A percentile compares a stretch with the other conserved stretches of the same genome.
Evolutionary conservation across 2,797 vertebrate species (phyloP).

Genomic region (Sebastes steindachneri): DNA sequence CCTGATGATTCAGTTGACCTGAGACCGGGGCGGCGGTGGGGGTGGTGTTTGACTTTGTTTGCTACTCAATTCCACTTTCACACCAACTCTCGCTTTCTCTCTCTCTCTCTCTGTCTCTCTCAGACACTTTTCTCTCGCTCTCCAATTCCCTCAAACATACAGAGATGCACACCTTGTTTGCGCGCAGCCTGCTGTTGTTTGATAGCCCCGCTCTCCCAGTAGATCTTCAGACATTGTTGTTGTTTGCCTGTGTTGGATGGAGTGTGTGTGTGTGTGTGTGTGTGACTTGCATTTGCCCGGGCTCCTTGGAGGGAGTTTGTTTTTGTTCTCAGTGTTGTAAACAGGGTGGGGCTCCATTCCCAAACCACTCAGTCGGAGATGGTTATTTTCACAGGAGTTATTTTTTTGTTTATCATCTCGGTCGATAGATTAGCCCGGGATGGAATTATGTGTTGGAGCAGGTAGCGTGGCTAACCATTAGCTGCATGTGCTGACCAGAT

Average conservation of each 20-base stretch:
- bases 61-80: slow-evolving; percentile 59
- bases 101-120: slow-evolving; percentile 34
- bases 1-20: slow-evolving; percentile 78
- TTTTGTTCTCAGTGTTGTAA: slow-evolving; percentile 77
- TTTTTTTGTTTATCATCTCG: slow-evolving; percentile 65
- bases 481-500: slow-evolving; percentile 50
- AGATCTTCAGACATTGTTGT: slow-evolving; percentile 72
- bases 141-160: slow-evolving; percentile 18
- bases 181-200: slow-evolving; percentile 65
- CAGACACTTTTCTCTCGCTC: slow-evolving; percentile 30
- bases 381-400: slow-evolving; percentile 69
- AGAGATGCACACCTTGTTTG: slow-evolving; percentile 63
- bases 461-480: slow-evolving; percentile 41
- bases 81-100: slow-evolving; percentile 43
- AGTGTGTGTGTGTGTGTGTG: slow-evolving; percentile 21
- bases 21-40: slow-evolving; percentile 36
- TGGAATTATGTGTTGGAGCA: slow-evolving; percentile 63
- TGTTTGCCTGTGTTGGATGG: slow-evolving; percentile 70
- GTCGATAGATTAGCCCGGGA: slow-evolving; percentile 59
- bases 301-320: slow-evolving; percentile 81
- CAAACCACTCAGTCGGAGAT: slow-evolving; percentile 69
- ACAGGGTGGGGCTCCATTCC: slow-evolving; percentile 76
- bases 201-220: slow-evolving; percentile 66
- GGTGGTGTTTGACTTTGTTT: slow-evolving; percentile 65
- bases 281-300: slow-evolving; percentile 73